A percentile compares a stretch with the other conserved stretches of the same genome.
phyloP scores from a whole-genome alignment of 2,113 vertebrate species.

The Dipodomys merriami region DNA sequence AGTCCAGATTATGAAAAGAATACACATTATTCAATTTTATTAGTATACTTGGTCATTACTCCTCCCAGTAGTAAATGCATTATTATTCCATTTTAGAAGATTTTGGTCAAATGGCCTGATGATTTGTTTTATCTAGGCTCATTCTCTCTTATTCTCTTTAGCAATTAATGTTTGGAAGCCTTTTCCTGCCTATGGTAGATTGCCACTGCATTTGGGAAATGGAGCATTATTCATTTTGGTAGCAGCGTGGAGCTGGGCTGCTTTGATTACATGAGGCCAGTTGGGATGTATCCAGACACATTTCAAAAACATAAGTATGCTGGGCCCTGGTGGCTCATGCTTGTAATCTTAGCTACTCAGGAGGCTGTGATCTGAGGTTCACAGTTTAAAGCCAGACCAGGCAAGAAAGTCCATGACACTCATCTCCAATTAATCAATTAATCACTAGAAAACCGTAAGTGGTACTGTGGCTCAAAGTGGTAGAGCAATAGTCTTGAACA shows the following conservation, averaged over 20 bases:
- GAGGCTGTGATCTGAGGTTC: no score
- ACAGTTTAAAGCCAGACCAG: no score
- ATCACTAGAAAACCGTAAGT: no score
- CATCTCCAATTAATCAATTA: no score
- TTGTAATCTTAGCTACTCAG: no score
- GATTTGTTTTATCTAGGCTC: background rate
- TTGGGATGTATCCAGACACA: background rate
- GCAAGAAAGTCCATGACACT: no score
- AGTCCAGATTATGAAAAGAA: slow-evolving; percentile 37
- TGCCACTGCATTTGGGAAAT: background rate
- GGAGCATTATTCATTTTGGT: background rate
- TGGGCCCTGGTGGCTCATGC: no score
- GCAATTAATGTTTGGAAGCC: background rate
- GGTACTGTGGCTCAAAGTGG: no score
- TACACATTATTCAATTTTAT: background rate
- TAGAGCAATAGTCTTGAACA: no score
- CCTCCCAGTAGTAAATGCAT: background rate
- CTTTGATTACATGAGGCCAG: background rate
- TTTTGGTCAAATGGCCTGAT: background rate
- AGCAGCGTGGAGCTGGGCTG: background rate
- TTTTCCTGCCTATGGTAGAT: background rate
- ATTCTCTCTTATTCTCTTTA: background rate
- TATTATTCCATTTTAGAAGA: background rate
- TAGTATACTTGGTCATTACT: background rate
- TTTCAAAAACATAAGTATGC: background rate